A percentile compares a stretch with the other conserved stretches of the same genome.
Evolutionary conservation across 2,797 vertebrate species (phyloP).

Genomic region (Lacerta agilis): DNA sequence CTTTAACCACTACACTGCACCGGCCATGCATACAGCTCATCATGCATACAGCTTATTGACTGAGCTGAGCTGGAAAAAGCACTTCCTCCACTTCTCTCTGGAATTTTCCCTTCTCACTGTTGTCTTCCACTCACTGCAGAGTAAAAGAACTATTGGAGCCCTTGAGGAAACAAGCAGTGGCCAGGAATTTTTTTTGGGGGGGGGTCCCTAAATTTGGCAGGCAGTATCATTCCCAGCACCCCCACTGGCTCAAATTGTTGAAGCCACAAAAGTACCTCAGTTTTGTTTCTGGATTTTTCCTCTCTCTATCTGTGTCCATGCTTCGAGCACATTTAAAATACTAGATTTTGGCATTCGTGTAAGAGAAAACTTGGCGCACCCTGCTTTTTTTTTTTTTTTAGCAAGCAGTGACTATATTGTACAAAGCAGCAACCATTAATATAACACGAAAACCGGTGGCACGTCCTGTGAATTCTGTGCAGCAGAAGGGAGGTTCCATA

Average conservation of each 20-base stretch:
- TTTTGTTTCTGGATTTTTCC: background rate
- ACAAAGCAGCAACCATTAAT: background rate
- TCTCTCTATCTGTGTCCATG: background rate
- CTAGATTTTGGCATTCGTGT: background rate
- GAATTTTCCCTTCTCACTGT: background rate
- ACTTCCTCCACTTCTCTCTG: background rate
- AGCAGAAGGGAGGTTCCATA: background rate
- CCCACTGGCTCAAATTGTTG: background rate
- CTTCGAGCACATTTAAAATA: background rate
- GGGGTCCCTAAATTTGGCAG: background rate
- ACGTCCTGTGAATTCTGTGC: background rate
- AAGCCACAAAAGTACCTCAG: background rate
- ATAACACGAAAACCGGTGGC: background rate
- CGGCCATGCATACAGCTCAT: no score
- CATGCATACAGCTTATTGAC: background rate
- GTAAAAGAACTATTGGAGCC: background rate
- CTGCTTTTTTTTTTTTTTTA: background rate
- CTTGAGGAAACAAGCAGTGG: background rate
- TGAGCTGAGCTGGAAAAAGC: background rate
- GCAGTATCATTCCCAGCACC: background rate
- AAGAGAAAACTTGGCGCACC: fast-evolving
- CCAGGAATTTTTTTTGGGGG: background rate
- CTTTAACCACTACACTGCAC: no score
- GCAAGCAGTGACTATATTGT: background rate
- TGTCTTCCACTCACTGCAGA: background rate